Evolutionary conservation across 1,140 invertebrate species (phyloP), one percentile per base, ranked within the genome.

Genomic region (Tetramorium simillimum): DNA sequence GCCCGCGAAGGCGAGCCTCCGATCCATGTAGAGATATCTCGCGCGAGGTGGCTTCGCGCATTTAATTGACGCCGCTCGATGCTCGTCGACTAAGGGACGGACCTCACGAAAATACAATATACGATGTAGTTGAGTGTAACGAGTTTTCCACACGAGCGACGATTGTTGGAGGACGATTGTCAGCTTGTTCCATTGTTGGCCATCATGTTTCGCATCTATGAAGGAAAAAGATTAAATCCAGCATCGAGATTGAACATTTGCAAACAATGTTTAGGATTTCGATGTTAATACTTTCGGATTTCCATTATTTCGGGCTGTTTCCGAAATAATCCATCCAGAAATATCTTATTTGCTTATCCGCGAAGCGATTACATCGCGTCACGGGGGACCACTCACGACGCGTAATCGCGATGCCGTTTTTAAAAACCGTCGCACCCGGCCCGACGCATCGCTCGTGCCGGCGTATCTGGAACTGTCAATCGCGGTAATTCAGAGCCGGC

Each of bases 11-110:
- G 58, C 56, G 21, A 3, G 21, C 12, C 12, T 18, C 16, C 73
- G 87, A 87, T 81, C 53, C 37, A 46, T 70, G 65, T 70, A 43
- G 33, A 80, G 76, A 81, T 81, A 81, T 43, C 43, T 56, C 21
- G 37, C 58, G 40, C 58, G 24, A 40, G 24, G 75, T 18, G 24
- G 40, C 43, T 24, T 78, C 58, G 77, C 49, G 21, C 33, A 43
- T 81, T 81, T 81, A 81, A 81, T 81, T 70, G 63, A 56, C 37
- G n/a, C 24, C 51, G 77, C 62, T 67, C 46, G 33, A 67, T 46
- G n/a, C n/a, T 67, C 7, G 43, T 65, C 60, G 58, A 81, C 49
- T 69, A 43, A 16, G 14, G 24, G 37, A 67, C 7, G 18, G 14
- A 28, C 28, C 21, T 56, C 21, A 70, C 62, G 33, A 60, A 43